Base-by-base conservation (phyloP, 37 sponge, comb jelly and placozoan genomes). In the Chondrilla cf. caribensis region DNA sequence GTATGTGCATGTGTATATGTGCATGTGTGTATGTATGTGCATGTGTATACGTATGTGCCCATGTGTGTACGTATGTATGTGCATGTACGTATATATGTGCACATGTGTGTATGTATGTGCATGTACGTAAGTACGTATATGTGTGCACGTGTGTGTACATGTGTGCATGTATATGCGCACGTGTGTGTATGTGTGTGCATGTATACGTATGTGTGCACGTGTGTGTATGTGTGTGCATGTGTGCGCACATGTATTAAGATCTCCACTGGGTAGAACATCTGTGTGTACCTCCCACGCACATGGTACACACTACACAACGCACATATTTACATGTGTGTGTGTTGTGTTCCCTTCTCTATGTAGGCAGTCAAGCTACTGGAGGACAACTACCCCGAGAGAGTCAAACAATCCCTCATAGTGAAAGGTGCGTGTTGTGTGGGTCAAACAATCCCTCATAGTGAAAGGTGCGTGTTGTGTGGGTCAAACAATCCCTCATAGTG, bases 351-450 rank as follows among this genome's bases (percentile, higher is more conserved):
- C 11, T 58, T 9, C 2, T 29, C 18, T 35, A 7, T 17, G 32
- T 37, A 88, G 88, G 21, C 39, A 5, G 24, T 90, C 59, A 14
- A 73, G 18, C n/a, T 86, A 78, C 87, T 90, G 33, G 85, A 86
- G 17, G 80, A 38, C 54, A 86, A 87, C 55, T 81, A 85, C 39
- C 92, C 92, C 17, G 90, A 92, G 70, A 37, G 77, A 22, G 35
- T 42, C 17, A 78, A 86, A 40, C 82, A 79, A 7, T 55, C 80
- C 9, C 54, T 92, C 22, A 33, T 88, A 0, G 38, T 88, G 0
- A 88, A 92, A 73, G 86, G 93, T 88, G 47, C 18, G 77, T 83
- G 11, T 5, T 15, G 5, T 35, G 36, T 58, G 19, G 3, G 22
- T 58, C n/a, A n/a, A n/a, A n/a, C n/a, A n/a, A n/a, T n/a, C n/a